Percentiles rank a stretch among this genome's conserved stretches.
Evolutionary conservation across 2,888 invertebrate species (phyloP).

Genomic region (Macaria notata): DNA sequence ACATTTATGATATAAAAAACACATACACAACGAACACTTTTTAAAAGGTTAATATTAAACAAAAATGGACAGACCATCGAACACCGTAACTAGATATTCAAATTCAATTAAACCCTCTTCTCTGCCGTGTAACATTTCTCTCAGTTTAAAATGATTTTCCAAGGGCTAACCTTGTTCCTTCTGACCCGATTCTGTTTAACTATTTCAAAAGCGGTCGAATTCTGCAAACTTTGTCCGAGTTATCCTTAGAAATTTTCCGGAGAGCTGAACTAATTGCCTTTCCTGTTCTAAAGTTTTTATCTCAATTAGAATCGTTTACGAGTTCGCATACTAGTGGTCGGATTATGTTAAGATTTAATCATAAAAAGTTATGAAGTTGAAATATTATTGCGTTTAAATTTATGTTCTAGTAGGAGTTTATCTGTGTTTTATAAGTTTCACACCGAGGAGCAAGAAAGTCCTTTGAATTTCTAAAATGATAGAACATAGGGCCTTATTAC

Average conservation of each 20-base stretch:
- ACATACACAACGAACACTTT: too few species aligned
- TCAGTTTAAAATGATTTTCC: too few species aligned
- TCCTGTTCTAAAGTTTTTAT: constrained; percentile 45
- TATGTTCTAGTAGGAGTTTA: too few species aligned
- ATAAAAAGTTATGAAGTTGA: neutral
- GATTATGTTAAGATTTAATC: constrained; percentile 5
- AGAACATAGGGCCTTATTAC: too few species aligned
- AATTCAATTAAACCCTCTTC: too few species aligned
- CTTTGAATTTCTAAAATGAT: neutral
- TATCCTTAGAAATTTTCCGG: constrained; percentile 47
- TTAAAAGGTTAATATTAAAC: too few species aligned
- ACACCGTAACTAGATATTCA: too few species aligned
- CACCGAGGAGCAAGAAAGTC: neutral
- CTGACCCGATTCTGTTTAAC: constrained; percentile 15
- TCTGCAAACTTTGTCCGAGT: constrained; percentile 47
- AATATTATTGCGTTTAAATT: too few species aligned
- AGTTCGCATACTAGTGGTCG: constrained; percentile 24
- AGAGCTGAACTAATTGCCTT: constrained; percentile 54
- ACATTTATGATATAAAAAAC: too few species aligned
- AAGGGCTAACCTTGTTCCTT: constrained; percentile 3
- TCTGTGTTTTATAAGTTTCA: neutral
- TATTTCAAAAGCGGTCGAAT: constrained; percentile 37
- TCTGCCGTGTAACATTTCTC: too few species aligned
- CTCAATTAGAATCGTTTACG: constrained; percentile 44
- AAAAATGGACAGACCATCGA: too few species aligned